Conservation (phyloP, 2,888 invertebrate species). For the Lasioglossum malachurum region DNA sequence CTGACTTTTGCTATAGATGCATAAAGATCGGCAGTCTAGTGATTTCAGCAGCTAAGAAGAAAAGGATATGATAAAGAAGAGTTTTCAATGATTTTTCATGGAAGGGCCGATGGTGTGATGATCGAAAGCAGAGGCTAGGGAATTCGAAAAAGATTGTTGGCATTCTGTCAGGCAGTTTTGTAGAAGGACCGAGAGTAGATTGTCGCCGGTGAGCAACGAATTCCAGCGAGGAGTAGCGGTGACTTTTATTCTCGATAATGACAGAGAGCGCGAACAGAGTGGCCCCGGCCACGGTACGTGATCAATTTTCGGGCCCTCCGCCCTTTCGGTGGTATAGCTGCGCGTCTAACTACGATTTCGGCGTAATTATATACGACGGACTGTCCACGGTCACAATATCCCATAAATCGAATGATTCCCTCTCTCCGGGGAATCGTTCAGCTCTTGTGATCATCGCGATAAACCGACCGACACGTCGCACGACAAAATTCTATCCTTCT, state of each 20-base stretch:
- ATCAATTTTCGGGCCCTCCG: slow-evolving; percentile 81
- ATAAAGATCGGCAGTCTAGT: too few relatives aligned
- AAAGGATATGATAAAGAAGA: background rate
- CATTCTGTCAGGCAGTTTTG: background rate
- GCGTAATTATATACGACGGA: slow-evolving; percentile 82
- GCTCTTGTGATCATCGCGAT: slow-evolving; percentile 55
- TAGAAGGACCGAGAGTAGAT: slow-evolving; percentile 57
- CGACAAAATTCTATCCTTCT: background rate
- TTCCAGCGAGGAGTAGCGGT: slow-evolving; percentile 80
- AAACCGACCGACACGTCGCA: slow-evolving; percentile 39
- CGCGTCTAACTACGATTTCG: slow-evolving; percentile 80
- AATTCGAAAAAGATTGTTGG: too few relatives aligned
- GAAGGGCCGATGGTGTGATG: background rate
- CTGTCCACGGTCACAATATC: slow-evolving; percentile 76
- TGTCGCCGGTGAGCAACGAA: slow-evolving; percentile 78
- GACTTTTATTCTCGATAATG: slow-evolving; percentile 85
- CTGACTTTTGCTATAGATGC: too few relatives aligned
- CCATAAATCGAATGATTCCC: slow-evolving; percentile 61
- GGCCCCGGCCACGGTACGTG: slow-evolving; percentile 79
- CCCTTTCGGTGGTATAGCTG: slow-evolving; percentile 57
- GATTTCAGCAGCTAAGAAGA: background rate
- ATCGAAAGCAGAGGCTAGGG: background rate
- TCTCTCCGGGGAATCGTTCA: slow-evolving; percentile 46
- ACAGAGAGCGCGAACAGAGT: slow-evolving; percentile 77
- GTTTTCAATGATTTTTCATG: background rate